A percentile compares a stretch with the other conserved stretches of the same genome.
phyloP scores from a whole-genome alignment of 2,888 invertebrate genomes.

The Lasioglossum marginatum region DNA sequence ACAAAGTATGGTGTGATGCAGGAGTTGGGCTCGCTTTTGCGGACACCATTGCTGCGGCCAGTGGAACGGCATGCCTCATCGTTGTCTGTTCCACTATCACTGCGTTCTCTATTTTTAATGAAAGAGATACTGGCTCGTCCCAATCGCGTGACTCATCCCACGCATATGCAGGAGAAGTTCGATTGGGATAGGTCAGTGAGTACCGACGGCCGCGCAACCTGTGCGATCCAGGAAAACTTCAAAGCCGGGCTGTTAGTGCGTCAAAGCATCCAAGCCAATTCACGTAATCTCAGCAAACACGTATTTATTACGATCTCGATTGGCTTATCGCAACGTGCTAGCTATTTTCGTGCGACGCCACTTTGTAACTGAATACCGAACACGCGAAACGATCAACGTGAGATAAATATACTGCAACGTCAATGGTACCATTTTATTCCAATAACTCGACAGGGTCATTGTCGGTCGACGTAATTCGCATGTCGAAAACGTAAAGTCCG shows the following conservation, averaged over 20 bases:
- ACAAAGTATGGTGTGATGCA: background rate
- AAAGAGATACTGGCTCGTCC: slow-evolving; percentile 1
- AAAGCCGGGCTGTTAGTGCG: background rate
- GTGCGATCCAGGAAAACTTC: slow-evolving; percentile 28
- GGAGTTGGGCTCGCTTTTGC: background rate
- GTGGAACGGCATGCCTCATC: too few relatives aligned
- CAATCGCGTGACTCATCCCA: slow-evolving; percentile 10
- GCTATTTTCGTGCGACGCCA: slow-evolving; percentile 8
- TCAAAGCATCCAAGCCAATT: background rate
- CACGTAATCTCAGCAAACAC: slow-evolving; percentile 5
- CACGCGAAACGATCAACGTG: background rate
- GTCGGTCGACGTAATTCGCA: background rate
- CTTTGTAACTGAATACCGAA: background rate
- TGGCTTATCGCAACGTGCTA: background rate
- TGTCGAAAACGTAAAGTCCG: background rate
- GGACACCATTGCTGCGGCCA: background rate
- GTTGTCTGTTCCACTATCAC: background rate
- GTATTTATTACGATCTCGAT: slow-evolving; percentile 1
- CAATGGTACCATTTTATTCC: background rate
- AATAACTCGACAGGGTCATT: background rate
- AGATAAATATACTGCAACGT: background rate
- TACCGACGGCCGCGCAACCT: slow-evolving; percentile 5
- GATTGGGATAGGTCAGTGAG: slow-evolving; percentile 35
- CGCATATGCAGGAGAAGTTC: slow-evolving; percentile 6
- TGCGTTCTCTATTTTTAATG: slow-evolving; percentile 1